phyloP scores from a whole-genome alignment of 2,797 vertebrate genomes.

The Bradypodion pumilum region DNA sequence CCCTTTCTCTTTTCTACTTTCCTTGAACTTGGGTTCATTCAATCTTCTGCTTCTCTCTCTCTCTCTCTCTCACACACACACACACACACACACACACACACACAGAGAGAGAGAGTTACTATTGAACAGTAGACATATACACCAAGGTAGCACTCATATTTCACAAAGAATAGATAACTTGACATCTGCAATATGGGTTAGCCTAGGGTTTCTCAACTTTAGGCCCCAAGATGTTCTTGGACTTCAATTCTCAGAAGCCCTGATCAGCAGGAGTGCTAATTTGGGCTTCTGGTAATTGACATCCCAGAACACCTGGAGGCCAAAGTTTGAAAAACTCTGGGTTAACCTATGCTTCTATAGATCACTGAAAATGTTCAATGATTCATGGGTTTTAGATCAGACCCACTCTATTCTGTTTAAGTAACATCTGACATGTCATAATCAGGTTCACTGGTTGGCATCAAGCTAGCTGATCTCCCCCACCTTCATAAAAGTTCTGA shows the following conservation, averaged over 20 bases:
- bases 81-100: too few relatives aligned
- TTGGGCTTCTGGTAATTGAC: too few relatives aligned
- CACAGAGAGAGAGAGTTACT: too few relatives aligned
- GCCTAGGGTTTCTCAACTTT: too few relatives aligned
- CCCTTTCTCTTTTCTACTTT: too few relatives aligned
- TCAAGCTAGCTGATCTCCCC: background rate
- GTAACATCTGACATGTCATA: background rate
- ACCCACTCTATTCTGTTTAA: background rate
- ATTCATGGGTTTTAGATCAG: background rate
- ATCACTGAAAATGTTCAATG: background rate
- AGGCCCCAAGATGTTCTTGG: too few relatives aligned
- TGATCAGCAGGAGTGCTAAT: too few relatives aligned
- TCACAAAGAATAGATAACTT: background rate
- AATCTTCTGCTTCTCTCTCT: background rate
- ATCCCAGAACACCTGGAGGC: too few relatives aligned
- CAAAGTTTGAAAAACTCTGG: too few relatives aligned
- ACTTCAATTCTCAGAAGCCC: too few relatives aligned
- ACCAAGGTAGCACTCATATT: too few relatives aligned
- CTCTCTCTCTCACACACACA: too few relatives aligned
- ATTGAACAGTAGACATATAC: background rate
- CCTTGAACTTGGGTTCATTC: background rate
- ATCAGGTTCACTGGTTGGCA: background rate
- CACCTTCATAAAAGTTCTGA: background rate
- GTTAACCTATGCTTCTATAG: background rate
- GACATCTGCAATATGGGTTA: background rate